These are phyloP conservation scores for Anticlea derivata DNA, from an alignment of 2,888 invertebrate species.

Conservation along the genomic window DNA sequence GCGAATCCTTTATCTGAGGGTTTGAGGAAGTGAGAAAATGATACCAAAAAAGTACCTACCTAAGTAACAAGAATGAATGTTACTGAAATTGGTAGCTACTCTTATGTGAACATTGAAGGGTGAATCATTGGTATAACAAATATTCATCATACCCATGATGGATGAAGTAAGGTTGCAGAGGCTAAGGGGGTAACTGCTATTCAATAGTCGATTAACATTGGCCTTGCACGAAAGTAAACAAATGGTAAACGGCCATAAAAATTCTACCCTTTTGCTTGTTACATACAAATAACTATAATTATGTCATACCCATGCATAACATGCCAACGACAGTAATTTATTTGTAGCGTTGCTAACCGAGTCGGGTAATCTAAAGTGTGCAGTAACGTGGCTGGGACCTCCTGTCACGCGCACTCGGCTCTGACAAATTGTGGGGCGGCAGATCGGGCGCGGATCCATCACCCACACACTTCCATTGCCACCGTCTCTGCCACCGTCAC, in stretches of 20 bases:
- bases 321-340: constrained; percentile 17
- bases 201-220: background rate
- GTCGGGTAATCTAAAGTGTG: constrained; percentile 21
- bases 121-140: no score
- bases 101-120: no score
- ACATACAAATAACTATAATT: constrained; percentile 2
- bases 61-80: no score
- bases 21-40: no score
- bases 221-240: background rate
- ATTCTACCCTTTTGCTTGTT: background rate
- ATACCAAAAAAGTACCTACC: no score
- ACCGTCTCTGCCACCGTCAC: constrained; percentile 3
- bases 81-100: no score
- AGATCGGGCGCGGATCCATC: constrained; percentile 42
- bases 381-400: constrained; percentile 33
- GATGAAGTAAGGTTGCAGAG: no score
- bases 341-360: constrained; percentile 23
- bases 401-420: constrained; percentile 49
- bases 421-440: constrained; percentile 46
- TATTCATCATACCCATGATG: no score
- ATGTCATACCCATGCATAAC: constrained; percentile 15
- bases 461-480: constrained; percentile 34
- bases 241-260: background rate
- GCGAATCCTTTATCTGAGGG: no score
- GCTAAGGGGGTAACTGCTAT: no score